Percentiles rank a stretch among this genome's conserved stretches.
Conservation (phyloP, 92 coral and sea anemone species). For the Epizoanthus rinbou region DNA sequence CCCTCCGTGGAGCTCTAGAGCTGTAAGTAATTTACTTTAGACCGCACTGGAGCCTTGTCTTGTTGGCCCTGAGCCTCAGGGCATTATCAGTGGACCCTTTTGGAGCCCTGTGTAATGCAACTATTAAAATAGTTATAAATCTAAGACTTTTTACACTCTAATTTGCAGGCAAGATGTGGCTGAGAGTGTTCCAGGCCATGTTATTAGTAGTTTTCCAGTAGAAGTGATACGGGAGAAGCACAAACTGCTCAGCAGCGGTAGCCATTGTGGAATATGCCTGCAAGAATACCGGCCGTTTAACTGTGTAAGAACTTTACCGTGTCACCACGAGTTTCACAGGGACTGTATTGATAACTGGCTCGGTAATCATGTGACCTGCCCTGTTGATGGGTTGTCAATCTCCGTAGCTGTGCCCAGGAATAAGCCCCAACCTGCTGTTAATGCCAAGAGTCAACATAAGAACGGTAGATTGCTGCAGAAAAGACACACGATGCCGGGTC, state of each 20-base stretch:
- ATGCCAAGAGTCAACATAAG: constrained; percentile 35
- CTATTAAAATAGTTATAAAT: not conserved
- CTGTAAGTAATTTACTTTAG: too few species aligned
- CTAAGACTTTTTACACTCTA: not conserved
- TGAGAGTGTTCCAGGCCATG: constrained; percentile 85
- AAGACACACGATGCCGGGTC: constrained; percentile 40
- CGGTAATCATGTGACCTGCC: constrained; percentile 82
- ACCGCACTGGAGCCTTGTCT: too few species aligned
- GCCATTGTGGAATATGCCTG: constrained; percentile 83
- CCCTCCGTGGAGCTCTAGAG: too few species aligned
- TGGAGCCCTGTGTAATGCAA: too few species aligned
- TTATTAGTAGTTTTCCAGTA: constrained; percentile 79
- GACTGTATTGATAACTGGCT: constrained; percentile 96
- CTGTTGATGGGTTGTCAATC: constrained; percentile 79
- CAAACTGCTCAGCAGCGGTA: constrained; percentile 64
- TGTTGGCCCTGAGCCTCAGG: too few species aligned
- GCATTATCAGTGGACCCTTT: too few species aligned
- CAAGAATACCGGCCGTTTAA: constrained; percentile 73
- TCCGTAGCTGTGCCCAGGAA: constrained; percentile 34
- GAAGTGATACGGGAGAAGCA: constrained; percentile 82
- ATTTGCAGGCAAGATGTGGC: constrained; percentile 73
- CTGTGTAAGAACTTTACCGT: constrained; percentile 76
- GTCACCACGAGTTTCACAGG: constrained; percentile 88
- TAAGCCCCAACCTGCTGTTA: not conserved
- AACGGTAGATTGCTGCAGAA: constrained; percentile 54